Evolutionary conservation across 2,888 invertebrate species (phyloP).

Genomic region (Volucella inflata): DNA sequence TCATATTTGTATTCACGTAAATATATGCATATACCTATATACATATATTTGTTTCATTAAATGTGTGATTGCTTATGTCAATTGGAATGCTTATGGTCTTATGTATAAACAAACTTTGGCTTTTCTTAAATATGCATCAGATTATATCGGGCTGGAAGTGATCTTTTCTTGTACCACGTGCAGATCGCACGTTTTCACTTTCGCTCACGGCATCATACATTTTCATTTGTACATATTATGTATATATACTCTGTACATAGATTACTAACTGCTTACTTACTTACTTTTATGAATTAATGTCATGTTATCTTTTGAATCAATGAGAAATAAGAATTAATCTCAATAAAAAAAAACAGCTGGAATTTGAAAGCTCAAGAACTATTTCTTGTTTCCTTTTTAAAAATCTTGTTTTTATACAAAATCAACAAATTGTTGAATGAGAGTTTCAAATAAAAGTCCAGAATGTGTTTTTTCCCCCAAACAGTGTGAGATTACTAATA

Average conservation of each 20-base stretch:
- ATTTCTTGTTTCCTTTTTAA: neutral
- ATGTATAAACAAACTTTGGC: too few species aligned
- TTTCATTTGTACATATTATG: constrained; percentile 9
- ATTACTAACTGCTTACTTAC: too few species aligned
- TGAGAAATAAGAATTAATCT: neutral
- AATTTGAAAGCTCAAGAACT: constrained; percentile 10
- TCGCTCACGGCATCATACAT: constrained; percentile 12
- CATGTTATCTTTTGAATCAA: too few species aligned
- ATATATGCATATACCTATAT: neutral
- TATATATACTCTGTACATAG: too few species aligned
- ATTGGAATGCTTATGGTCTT: too few species aligned
- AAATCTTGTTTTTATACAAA: too few species aligned
- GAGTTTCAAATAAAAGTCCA: constrained; percentile 1
- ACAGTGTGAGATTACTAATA: neutral
- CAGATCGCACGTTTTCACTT: constrained; percentile 40
- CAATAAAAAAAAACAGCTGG: constrained; percentile 60
- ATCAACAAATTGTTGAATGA: neutral
- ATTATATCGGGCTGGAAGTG: constrained; percentile 35
- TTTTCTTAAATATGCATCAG: neutral
- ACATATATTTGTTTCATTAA: neutral
- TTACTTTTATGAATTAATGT: too few species aligned
- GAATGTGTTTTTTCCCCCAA: constrained; percentile 25
- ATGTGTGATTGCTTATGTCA: neutral
- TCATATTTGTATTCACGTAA: neutral
- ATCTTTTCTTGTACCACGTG: constrained; percentile 23